Evolutionary conservation across 2,888 invertebrate species (phyloP).

Genomic region (Aporophyla lueneburgensis): DNA sequence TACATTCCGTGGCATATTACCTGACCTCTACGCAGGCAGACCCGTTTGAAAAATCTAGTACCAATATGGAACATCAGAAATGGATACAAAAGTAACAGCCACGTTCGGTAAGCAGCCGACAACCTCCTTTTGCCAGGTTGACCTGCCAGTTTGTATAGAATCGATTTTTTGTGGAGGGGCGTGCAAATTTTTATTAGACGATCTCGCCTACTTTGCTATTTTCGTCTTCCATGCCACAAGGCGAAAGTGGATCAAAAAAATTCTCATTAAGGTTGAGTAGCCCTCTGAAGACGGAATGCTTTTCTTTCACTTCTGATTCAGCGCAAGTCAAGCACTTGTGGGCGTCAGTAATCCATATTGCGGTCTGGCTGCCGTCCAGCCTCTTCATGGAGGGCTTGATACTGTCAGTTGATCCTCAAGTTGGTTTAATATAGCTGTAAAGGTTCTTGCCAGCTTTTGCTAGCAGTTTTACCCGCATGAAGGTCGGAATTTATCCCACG

Average conservation of each 20-base stretch:
- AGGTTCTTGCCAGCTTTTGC: too few species aligned
- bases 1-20: too few species aligned
- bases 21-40: too few species aligned
- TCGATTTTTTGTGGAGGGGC: neutral
- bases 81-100: too few species aligned
- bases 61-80: too few species aligned
- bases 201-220: neutral
- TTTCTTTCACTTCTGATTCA: constrained; percentile 30
- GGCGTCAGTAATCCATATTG: constrained; percentile 36
- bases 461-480: too few species aligned
- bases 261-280: constrained; percentile 32
- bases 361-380: constrained; percentile 41
- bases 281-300: neutral
- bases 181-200: neutral
- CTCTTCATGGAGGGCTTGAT: constrained; percentile 17
- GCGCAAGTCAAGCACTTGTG: constrained; percentile 18
- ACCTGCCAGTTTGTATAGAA: neutral
- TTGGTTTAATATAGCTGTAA: neutral
- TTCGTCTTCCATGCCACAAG: neutral
- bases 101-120: too few species aligned
- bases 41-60: too few species aligned
- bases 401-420: constrained; percentile 26
- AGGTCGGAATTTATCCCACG: too few species aligned
- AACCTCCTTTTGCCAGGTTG: too few species aligned
- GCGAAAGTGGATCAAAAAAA: constrained; percentile 24